Evolutionary conservation across 2,797 vertebrate species (phyloP).

Genomic region (Sebastes elongatus): DNA sequence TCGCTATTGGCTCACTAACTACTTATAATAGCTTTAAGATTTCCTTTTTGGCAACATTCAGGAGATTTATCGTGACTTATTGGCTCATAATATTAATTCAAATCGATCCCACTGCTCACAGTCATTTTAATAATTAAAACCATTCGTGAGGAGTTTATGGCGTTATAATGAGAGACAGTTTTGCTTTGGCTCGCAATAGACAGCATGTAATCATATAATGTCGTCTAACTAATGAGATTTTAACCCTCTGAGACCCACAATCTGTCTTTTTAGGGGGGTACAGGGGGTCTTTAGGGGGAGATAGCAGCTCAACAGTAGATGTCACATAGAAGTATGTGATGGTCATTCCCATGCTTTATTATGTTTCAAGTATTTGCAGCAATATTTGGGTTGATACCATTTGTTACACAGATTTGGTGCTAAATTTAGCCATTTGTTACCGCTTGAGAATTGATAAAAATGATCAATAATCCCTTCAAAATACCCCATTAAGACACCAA

Average conservation of each 20-base stretch:
- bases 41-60: background rate
- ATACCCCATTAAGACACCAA: too few relatives aligned
- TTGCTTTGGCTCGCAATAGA: background rate
- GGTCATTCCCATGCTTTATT: too few relatives aligned
- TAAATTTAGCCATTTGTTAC: too few relatives aligned
- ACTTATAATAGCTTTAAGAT: background rate
- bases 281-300: too few relatives aligned
- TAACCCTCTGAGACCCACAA: too few relatives aligned
- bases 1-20: background rate
- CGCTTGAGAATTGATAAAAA: too few relatives aligned
- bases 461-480: too few relatives aligned
- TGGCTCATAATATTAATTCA: background rate
- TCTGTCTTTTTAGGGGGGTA: fast-evolving
- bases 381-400: too few relatives aligned
- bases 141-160: background rate
- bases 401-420: too few relatives aligned
- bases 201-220: background rate
- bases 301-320: too few relatives aligned
- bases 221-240: background rate
- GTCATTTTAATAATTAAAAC: background rate
- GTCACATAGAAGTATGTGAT: too few relatives aligned
- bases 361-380: too few relatives aligned
- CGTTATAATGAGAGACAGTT: background rate
- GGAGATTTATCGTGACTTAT: background rate
- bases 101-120: background rate